Base-by-base conservation (phyloP, 2,888 invertebrate species). In the Conus canariensis region DNA sequence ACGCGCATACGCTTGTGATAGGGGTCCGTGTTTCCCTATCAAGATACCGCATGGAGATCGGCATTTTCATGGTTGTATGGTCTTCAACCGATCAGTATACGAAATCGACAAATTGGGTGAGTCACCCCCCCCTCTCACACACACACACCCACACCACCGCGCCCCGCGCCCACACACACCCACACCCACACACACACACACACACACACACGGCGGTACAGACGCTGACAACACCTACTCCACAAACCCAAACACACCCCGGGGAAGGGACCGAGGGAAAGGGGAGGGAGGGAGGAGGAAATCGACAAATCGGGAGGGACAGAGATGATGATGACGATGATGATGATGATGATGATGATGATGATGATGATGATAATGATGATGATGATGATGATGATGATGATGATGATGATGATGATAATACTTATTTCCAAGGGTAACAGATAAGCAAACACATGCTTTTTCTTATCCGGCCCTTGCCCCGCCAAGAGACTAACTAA, bases 21-120 rank as follows among this genome's bases (percentile, higher is more conserved):
- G 91, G n/a, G 59, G 59, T 5, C 86, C 87, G 16, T 91, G 91
- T 85, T 90, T 91, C 74, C 90, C 91, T 6, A 91, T 91, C 70
- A 56, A 30, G 9, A 90, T 91, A 7, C 90, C 90, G 19, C 25
- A 85, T 14, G 64, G 56, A 4, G 91, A 91, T 56, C 67, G 90
- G 22, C 82, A 87, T 58, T 91, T 91, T 77, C 64, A 70, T 14
- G 9, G 30, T 22, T 90, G 90, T 56, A 90, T 90, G 90, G 88
- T 86, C 58, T 90, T 90, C 59, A 89, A 82, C 89, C 89, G 89
- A 14, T 89, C 89, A 0, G n/a, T 89, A 12, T 85, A 82, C 56
- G 70, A 67, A 56, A 22, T 83, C 19, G 83, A 88, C 19, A 10
- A 45, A 3, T 45, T 14, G 19, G 80, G 80, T 80, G 12, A 80